These are phyloP conservation scores for Andrena camellia DNA, from an alignment of 2,888 invertebrate species.

Conservation along the genomic window DNA sequence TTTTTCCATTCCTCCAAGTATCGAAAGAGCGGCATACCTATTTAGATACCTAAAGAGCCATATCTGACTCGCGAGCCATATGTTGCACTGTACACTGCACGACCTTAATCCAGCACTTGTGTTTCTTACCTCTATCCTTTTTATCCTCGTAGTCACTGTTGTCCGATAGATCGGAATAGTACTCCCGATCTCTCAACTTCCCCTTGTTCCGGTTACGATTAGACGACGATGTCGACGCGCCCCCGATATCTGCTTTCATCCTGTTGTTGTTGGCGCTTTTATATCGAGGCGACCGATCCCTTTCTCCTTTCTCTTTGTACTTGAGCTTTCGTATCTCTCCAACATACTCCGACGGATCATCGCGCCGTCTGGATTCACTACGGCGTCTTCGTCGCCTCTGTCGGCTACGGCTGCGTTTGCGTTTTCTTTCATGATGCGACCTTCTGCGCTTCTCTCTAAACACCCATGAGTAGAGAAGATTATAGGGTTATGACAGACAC, in stretches of 20 bases:
- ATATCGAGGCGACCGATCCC: slow-evolving; percentile 29
- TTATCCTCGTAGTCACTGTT: slow-evolving; percentile 49
- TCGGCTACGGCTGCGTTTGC: slow-evolving; percentile 14
- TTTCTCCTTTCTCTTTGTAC: slow-evolving; percentile 46
- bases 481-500: background rate
- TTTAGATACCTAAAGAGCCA: too few species aligned
- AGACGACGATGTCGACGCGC: slow-evolving; percentile 11
- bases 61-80: background rate
- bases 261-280: slow-evolving; percentile 27
- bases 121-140: slow-evolving; percentile 17
- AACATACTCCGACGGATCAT: background rate
- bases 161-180: slow-evolving; percentile 52
- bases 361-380: slow-evolving; percentile 19
- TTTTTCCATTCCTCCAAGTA: too few species aligned
- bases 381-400: slow-evolving; percentile 8
- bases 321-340: slow-evolving; percentile 23
- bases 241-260: slow-evolving; percentile 16
- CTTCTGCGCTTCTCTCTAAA: slow-evolving; percentile 12
- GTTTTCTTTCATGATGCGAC: background rate
- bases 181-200: slow-evolving; percentile 6
- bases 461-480: background rate
- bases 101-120: background rate
- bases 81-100: background rate
- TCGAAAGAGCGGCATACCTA: too few species aligned
- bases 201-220: slow-evolving; percentile 30